Percentiles rank a stretch among this genome's conserved stretches.
Evolutionary conservation across 2,888 invertebrate species (phyloP).

Genomic region (Epirrhoe tristata): DNA sequence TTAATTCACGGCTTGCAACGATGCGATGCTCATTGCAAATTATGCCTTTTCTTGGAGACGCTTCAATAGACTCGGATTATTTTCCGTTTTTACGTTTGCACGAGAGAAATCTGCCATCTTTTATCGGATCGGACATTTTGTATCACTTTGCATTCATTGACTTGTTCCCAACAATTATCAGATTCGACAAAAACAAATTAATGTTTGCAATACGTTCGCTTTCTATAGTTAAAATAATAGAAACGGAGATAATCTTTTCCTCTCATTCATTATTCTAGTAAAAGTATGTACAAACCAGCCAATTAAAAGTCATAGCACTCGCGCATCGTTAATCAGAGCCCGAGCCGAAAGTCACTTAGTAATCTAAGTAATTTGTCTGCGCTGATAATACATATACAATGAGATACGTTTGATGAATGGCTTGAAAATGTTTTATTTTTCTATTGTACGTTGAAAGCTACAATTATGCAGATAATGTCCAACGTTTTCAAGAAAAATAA

Average conservation of each 20-base stretch:
- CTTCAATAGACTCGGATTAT: constrained; percentile 71
- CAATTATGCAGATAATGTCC: background rate
- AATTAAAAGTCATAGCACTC: constrained; percentile 71
- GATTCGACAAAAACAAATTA: constrained; percentile 26
- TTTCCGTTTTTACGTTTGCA: constrained; percentile 64
- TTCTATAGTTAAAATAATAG: constrained; percentile 70
- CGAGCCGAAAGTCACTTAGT: constrained; percentile 68
- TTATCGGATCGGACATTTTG: constrained; percentile 35
- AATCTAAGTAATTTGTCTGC: constrained; percentile 45
- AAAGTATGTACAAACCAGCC: constrained; percentile 60
- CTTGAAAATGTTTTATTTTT: constrained; percentile 29
- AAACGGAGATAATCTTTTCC: constrained; percentile 61
- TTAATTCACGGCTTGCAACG: constrained; percentile 60
- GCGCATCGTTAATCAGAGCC: constrained; percentile 60
- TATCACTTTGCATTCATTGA: constrained; percentile 36
- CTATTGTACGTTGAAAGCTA: constrained; percentile 13
- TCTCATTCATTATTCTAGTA: constrained; percentile 73
- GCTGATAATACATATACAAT: constrained; percentile 32
- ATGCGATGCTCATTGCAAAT: constrained; percentile 59
- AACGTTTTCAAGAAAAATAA: no score
- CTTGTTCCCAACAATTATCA: constrained; percentile 36
- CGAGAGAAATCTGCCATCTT: constrained; percentile 58
- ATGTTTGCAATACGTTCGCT: constrained; percentile 56
- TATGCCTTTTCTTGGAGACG: constrained; percentile 68
- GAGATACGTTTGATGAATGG: constrained; percentile 32